Base-by-base conservation (phyloP, 2,113 vertebrate species). In the Colius striatus region DNA sequence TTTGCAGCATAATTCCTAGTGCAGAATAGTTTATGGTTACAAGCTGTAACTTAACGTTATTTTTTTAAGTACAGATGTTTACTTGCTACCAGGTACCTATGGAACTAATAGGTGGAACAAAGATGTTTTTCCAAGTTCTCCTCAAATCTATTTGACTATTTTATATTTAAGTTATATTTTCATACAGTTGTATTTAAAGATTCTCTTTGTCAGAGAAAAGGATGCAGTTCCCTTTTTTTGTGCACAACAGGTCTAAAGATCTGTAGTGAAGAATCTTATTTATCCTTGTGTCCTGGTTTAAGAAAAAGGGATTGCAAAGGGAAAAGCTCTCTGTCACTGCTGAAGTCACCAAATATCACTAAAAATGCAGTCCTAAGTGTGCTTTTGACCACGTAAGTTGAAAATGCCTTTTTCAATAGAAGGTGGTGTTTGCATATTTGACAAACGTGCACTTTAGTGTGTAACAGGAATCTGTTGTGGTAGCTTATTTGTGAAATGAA, bases 151-250 rank as follows among this genome's bases (percentile, higher is more conserved):
- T 98, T 95, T 97, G 97, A 98, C 97, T 98, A 97, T 98, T 98
- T 98, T 98, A 97, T 98, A 98, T 98, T 98, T 98, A 98, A 98
- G 98, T 98, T 98, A 98, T 98, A 98, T 98, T 98, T 98, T 98
- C 97, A 97, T 98, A 98, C 97, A 96, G 90, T 96, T 97, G 95
- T 98, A 98, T 98, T 98, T 98, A 98, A 98, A 97, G 81, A 96
- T 94, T 98, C 91, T 98, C 97, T 92, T 96, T 98, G 96, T 97
- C 92, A 87, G 89, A 95, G 53, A 84, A 92, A 90, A 97, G 85
- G 67, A 68, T 76, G 34, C 43, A 25, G 26, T 96, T 96, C 72
- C 94, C 76, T 94, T 90, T 91, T 41, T 85, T 71, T 91, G 82
- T 90, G 90, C 77, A 96, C 86, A 89, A 78, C 84, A 94, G 75